Evolutionary conservation across 2,113 vertebrate genomes (phyloP).

Genomic region (Eptatretus burgeri): DNA sequence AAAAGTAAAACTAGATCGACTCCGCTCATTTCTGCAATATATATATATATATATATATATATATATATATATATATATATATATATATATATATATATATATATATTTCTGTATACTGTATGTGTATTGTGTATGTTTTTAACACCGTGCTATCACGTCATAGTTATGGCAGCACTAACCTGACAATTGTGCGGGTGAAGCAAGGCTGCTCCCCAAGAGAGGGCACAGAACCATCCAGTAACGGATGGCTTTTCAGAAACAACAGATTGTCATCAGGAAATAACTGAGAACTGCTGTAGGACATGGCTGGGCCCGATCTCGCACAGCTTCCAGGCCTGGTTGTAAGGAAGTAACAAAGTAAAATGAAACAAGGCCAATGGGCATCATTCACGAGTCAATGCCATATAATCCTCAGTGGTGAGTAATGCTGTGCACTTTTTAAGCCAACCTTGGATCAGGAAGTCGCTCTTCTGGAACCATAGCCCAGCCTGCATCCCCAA

Average conservation of each 20-base stretch:
- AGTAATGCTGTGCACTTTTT: neutral
- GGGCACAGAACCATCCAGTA: constrained; percentile 70
- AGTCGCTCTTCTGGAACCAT: constrained; percentile 59
- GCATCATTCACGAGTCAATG: no score
- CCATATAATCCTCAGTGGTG: neutral
- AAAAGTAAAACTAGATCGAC: no score
- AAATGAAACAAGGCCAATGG: neutral
- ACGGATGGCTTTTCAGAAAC: constrained; percentile 68
- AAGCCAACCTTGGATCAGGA: constrained; percentile 47
- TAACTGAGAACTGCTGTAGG: constrained; percentile 52
- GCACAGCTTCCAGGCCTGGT: constrained; percentile 61
- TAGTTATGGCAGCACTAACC: constrained; percentile 21
- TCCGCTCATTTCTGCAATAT: no score
- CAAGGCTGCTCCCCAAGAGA: constrained; percentile 51
- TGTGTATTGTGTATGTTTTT: no score
- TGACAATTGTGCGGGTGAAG: constrained; percentile 59
- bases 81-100: no score
- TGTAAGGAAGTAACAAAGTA: constrained; percentile 6
- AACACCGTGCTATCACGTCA: neutral
- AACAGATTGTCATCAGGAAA: constrained; percentile 80
- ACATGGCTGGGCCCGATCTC: constrained; percentile 34
- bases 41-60: no score
- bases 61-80: no score
- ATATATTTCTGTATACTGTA: no score
- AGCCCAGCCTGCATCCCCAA: constrained; percentile 71